phyloP scores from a whole-genome alignment of 2,113 vertebrate species.

The Toxostoma redivivum region DNA sequence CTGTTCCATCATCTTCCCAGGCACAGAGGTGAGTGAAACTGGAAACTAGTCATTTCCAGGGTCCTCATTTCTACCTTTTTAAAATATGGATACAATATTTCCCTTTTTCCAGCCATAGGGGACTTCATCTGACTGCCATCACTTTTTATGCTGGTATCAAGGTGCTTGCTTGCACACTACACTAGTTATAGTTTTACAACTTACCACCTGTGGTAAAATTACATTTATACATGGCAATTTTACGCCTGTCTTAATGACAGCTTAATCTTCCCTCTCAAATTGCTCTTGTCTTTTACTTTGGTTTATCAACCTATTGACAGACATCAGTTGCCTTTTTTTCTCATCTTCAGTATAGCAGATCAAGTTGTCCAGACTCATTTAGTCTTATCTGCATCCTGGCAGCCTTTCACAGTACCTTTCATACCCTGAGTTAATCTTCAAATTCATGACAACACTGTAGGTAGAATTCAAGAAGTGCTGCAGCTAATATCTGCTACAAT shows the following conservation, averaged over 20 bases:
- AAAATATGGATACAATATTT: not conserved
- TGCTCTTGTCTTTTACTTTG: not conserved
- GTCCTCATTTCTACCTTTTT: not conserved
- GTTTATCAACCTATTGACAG: not conserved
- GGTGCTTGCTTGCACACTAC: not conserved
- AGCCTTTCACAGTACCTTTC: not conserved
- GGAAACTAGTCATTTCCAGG: not conserved
- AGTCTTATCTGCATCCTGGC: not conserved
- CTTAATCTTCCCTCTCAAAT: not conserved
- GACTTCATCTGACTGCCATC: not conserved
- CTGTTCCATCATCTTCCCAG: not conserved
- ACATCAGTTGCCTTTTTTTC: not conserved
- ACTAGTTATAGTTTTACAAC: accelerated
- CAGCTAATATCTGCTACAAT: not conserved
- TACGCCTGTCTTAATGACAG: not conserved
- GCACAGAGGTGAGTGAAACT: not conserved
- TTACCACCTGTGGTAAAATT: not conserved
- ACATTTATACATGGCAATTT: not conserved
- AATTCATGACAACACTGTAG: not conserved
- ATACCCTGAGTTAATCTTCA: not conserved
- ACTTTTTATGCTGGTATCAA: not conserved
- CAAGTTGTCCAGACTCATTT: not conserved
- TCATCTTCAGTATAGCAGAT: not conserved
- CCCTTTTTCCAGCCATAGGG: not conserved
- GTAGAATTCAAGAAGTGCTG: not conserved